A percentile compares a stretch with the other conserved stretches of the same genome.
These are phyloP conservation scores for Scrobipalpa atriplicella DNA, from an alignment of 2,888 invertebrate species.

Conservation along the genomic window DNA sequence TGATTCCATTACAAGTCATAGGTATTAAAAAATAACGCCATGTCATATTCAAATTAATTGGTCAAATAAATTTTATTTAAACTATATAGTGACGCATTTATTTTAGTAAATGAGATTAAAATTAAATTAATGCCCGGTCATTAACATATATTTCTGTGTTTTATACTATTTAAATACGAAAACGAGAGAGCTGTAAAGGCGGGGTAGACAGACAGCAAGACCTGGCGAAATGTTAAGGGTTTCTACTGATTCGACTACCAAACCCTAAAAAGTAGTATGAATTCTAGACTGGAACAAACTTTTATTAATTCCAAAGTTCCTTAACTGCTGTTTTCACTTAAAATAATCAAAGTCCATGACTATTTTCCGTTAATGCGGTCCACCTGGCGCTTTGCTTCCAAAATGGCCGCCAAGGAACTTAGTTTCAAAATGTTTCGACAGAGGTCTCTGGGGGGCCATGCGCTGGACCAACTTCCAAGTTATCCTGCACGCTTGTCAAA, in stretches of 20 bases:
- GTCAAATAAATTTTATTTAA: too few relatives aligned
- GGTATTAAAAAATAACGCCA: too few relatives aligned
- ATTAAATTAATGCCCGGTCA: too few relatives aligned
- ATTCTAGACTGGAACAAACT: background rate
- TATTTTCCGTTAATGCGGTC: slow-evolving; percentile 25
- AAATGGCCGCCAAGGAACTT: slow-evolving; percentile 20
- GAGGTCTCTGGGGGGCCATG: slow-evolving; percentile 14
- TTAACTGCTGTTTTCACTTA: slow-evolving; percentile 11
- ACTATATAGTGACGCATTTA: too few relatives aligned
- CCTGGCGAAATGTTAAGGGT: background rate
- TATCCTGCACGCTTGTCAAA: slow-evolving; percentile 13
- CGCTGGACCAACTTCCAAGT: slow-evolving; percentile 7
- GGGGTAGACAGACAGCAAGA: background rate
- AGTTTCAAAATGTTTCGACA: slow-evolving; percentile 22
- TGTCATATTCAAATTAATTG: too few relatives aligned
- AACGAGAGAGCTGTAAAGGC: too few relatives aligned
- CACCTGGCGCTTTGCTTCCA: slow-evolving; percentile 14
- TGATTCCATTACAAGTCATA: too few relatives aligned
- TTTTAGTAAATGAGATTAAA: too few relatives aligned
- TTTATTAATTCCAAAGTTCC: background rate
- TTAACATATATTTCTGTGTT: too few relatives aligned
- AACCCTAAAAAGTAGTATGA: background rate
- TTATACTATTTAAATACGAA: too few relatives aligned
- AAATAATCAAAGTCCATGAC: slow-evolving; percentile 31
- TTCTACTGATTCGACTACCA: background rate